Conservation (phyloP, 2,888 invertebrate genomes). For the Cephus nigrinus region DNA sequence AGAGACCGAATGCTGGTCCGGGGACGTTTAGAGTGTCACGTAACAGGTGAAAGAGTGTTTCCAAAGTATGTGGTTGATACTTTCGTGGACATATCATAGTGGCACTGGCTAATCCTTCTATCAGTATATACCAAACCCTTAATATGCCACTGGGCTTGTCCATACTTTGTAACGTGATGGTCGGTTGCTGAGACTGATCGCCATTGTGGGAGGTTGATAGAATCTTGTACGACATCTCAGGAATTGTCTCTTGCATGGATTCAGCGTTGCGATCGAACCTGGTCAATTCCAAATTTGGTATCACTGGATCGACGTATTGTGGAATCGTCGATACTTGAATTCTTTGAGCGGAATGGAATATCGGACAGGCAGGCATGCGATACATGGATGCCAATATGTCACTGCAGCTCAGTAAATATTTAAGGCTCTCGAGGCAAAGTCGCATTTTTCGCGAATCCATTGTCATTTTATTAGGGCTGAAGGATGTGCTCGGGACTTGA, state of each 20-base stretch:
- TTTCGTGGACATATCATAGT: constrained; percentile 82
- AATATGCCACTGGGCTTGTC: constrained; percentile 86
- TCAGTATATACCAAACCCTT: constrained; percentile 89
- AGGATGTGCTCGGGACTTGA: neutral
- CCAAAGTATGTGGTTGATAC: constrained; percentile 87
- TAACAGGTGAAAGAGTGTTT: constrained; percentile 86
- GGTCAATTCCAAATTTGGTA: constrained; percentile 80
- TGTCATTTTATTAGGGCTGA: neutral
- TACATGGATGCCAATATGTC: constrained; percentile 92
- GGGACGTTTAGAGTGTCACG: constrained; percentile 82
- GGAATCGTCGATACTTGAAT: constrained; percentile 82
- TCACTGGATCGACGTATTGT: constrained; percentile 86
- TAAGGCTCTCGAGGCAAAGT: constrained; percentile 82
- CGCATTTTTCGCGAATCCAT: constrained; percentile 58
- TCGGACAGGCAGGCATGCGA: constrained; percentile 94
- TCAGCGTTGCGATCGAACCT: constrained; percentile 73
- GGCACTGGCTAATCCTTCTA: constrained; percentile 87
- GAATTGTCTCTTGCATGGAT: constrained; percentile 75
- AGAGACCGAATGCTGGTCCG: constrained; percentile 89
- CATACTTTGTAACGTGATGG: constrained; percentile 73
- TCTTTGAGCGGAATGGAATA: constrained; percentile 89
- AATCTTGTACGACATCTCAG: constrained; percentile 75
- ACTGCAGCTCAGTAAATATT: constrained; percentile 87
- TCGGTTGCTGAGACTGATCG: constrained; percentile 65
- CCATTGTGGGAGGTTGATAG: constrained; percentile 70